phyloP scores from a whole-genome alignment of 2,888 invertebrate genomes.

The Thysanoteuthis rhombus region DNA sequence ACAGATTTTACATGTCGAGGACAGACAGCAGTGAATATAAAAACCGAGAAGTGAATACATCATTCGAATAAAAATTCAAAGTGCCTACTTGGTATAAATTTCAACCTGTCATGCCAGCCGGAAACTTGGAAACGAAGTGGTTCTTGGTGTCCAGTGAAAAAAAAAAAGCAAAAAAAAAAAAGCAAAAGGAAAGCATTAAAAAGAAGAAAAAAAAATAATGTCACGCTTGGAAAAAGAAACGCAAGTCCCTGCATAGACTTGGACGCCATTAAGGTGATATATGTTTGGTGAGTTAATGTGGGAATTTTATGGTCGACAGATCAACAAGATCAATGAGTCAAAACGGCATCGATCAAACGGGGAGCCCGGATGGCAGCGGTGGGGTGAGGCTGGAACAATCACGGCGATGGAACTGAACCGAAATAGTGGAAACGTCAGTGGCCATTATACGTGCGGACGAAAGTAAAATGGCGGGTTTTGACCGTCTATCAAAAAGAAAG shows the following conservation, averaged over 20 bases:
- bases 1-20: too few species aligned
- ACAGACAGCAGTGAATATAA: too few species aligned
- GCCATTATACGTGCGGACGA: neutral
- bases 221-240: neutral
- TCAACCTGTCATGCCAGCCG: neutral
- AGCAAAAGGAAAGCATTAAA: neutral
- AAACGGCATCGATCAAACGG: neutral
- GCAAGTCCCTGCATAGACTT: neutral
- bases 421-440: neutral
- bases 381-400: too few species aligned
- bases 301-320: neutral
- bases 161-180: neutral
- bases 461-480: neutral
- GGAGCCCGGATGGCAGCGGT: neutral
- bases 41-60: neutral
- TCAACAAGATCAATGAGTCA: conserved; percentile 12
- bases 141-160: neutral
- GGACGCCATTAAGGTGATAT: neutral
- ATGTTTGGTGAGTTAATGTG: neutral
- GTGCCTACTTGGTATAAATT: neutral
- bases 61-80: neutral
- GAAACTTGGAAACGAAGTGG: neutral
- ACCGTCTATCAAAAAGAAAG: neutral
- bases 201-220: neutral
- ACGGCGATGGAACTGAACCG: neutral